Base-by-base conservation (phyloP, 2,888 invertebrate genomes). In the Drosophila barbarae region DNA sequence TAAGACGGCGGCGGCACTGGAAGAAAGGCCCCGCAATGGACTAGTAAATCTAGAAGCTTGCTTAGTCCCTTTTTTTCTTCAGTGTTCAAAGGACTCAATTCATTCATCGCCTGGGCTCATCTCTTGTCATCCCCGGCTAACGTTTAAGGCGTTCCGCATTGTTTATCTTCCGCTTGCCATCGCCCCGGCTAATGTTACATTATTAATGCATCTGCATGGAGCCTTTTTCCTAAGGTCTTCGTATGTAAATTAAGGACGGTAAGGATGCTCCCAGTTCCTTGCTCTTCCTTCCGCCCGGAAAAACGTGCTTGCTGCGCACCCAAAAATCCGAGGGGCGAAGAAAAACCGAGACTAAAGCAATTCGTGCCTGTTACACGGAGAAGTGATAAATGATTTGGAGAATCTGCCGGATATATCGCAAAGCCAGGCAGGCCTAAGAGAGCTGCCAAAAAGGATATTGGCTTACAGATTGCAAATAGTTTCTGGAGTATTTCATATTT, bases 191-290 rank as follows among this genome's bases (percentile, higher is more conserved):
- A 73, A 73, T 76, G 76, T 77, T 77, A 75, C 77, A 77, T 80
- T 77, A 80, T 80, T 77, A 80, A 77, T 75, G 75, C 77, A 77
- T 71, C 77, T 75, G 77, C 77, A 77, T 63, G 63, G 34, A 46
- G 60, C 41, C 47, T 30, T 28, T 50, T 42, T 50, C 60, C 56
- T 36, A 44, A 38, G 61, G 51, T 44, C 63, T 44, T 52, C 63
- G 63, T 61, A 63, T 63, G 63, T 36, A 63, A 63, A 64, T 64
- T 39, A 47, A 34, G 63, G 36, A 41, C 0, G 23, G 26, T 46
- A 23, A 23, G 23, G 23, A 23, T 2, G 9, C 23, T 28, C 28
- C 15, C 38, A 2, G 13, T 12, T 21, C 15, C 18, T 8, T 3
- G 18, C 21, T 15, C 23, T 23, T 21, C 15, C 28, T 32, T 12